Conservation (phyloP, 1,140 invertebrate species). For the Brachionus rubens region DNA sequence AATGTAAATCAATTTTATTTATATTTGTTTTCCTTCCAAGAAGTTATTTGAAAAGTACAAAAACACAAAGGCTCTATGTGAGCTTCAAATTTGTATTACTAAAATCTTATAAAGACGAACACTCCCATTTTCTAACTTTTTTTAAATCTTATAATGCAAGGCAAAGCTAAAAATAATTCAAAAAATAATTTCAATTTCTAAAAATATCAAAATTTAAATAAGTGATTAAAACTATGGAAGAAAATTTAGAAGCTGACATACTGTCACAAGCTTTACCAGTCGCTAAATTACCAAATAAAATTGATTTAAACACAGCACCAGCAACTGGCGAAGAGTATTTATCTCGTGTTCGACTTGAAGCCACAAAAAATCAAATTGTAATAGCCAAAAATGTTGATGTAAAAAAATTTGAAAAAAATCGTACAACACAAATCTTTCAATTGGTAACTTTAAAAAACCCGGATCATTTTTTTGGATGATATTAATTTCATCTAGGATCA, state of each 20-base stretch:
- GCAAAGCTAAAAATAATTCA: no score
- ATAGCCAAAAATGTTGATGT: slow-evolving; percentile 21
- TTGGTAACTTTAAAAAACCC: neutral
- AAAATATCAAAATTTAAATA: neutral
- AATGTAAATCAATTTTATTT: no score
- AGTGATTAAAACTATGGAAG: neutral
- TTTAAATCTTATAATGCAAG: no score
- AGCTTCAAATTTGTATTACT: no score
- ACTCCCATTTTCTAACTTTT: no score
- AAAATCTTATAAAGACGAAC: no score
- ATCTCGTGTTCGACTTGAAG: slow-evolving; percentile 32
- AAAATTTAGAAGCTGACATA: neutral
- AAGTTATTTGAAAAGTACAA: no score
- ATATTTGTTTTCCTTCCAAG: no score
- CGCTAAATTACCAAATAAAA: slow-evolving; percentile 1
- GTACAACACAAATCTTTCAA: slow-evolving; percentile 33
- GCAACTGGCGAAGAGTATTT: slow-evolving; percentile 40
- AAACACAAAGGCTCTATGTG: no score
- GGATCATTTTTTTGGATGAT: no score
- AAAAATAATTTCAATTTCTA: no score
- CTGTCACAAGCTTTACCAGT: slow-evolving; percentile 4
- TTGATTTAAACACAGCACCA: slow-evolving; percentile 1
- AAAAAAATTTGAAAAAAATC: slow-evolving; percentile 42
- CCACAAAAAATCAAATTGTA: slow-evolving; percentile 7
- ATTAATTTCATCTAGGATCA: neutral